Base-by-base conservation (phyloP, 2,113 vertebrate genomes). In the Gadus chalcogrammus region DNA sequence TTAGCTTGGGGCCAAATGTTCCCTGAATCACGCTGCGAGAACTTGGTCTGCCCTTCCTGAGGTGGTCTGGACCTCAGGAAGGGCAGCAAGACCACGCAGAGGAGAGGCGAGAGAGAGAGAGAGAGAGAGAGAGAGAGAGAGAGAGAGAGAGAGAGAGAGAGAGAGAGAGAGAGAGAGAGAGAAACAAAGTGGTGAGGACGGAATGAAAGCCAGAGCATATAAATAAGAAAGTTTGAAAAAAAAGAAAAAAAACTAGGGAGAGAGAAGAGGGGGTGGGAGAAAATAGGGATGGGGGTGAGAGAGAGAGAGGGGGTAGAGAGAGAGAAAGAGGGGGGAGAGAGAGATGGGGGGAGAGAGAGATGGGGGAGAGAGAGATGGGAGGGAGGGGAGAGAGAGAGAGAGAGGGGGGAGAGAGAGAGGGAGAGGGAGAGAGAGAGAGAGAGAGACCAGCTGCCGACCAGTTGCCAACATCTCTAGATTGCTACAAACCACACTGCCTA, bases 401-500 rank as follows among this genome's bases (percentile, higher is more conserved):
- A 55, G 70, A 70, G 61, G 53, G 31, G 18, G 64, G n/a, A n/a
- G n/a, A n/a, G n/a, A n/a, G n/a, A 12, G n/a, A 42, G 64, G 11
- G 64, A 66, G 64, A 52, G 42, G 52, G 64, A 20, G 38, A 66
- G 38, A 53, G 18, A 53, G 64, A 22, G 38, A 53, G 38, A 22
- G 42, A 53, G 18, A 66, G 42, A 71, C 76, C 88, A 89, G 88
- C 84, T 89, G 88, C 76, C 73, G 79, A 73, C 80, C 76, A 77
- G 88, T 83, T 84, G 84, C 84, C 88, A 84, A 69, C 72, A 72
- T 81, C 79, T 78, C 74, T 80, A 72, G 69, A 86, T 79, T 71
- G 81, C 74, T 79, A 70, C 79, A 72, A 83, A 80, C 70, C 70
- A 77, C 84, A 79, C 79, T 78, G 84, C 79, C 80, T 79, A 56